A percentile compares a stretch with the other conserved stretches of the same genome.
These are phyloP conservation scores for Diadophis punctatus DNA, from an alignment of 2,113 vertebrate species.

Conservation along the genomic window DNA sequence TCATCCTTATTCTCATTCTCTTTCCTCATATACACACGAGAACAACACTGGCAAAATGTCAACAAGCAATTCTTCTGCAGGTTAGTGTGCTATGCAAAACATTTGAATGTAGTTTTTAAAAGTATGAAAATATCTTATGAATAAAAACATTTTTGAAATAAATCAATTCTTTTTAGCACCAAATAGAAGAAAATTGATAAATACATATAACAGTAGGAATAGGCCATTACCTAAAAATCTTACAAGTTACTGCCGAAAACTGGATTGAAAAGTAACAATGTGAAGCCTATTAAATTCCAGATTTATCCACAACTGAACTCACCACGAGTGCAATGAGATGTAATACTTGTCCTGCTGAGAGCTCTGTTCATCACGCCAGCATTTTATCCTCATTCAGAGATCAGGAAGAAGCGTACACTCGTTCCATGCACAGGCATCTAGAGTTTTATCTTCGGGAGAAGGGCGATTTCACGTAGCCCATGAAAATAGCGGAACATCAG, in stretches of 20 bases:
- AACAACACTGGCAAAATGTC: not conserved
- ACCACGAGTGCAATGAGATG: not conserved
- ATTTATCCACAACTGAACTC: constrained; percentile 13
- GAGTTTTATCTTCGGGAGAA: not conserved
- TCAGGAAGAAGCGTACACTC: not conserved
- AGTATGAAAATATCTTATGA: not conserved
- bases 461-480: not conserved
- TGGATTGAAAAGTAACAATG: not conserved
- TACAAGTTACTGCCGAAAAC: not conserved
- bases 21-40: not conserved
- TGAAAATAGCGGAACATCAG: not conserved
- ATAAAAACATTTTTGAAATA: not conserved
- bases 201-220: not conserved
- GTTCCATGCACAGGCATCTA: not conserved
- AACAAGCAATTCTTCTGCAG: not conserved
- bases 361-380: not conserved
- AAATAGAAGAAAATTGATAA: not conserved
- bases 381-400: not conserved
- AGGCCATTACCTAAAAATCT: not conserved
- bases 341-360: not conserved
- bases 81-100: not conserved
- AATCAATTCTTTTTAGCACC: not conserved
- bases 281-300: constrained; percentile 20
- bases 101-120: not conserved
- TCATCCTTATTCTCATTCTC: not conserved